Conservation (phyloP, 2,888 invertebrate genomes). For the Amphipoea lucens region DNA sequence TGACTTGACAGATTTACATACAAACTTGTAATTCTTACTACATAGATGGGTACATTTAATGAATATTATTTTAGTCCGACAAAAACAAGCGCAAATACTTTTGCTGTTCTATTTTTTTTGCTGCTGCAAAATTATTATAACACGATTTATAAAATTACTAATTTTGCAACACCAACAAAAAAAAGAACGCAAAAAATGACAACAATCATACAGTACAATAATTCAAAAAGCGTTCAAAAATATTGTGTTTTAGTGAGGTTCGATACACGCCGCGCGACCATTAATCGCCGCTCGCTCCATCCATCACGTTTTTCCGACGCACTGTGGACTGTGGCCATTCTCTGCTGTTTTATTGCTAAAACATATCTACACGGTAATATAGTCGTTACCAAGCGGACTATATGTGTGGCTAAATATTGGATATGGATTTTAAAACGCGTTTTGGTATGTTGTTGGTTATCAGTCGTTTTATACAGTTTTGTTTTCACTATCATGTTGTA, state of each 20-base stretch:
- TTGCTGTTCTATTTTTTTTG: neutral
- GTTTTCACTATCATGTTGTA: neutral
- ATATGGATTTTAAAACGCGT: slow-evolving; percentile 2
- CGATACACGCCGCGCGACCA: slow-evolving; percentile 28
- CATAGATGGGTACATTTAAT: neutral
- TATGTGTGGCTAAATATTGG: neutral
- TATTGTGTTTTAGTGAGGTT: slow-evolving; percentile 34
- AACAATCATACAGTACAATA: slow-evolving; percentile 4
- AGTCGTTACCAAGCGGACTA: neutral
- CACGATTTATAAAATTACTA: neutral
- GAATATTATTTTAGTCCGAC: neutral
- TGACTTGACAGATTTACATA: neutral
- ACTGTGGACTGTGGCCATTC: slow-evolving; percentile 22
- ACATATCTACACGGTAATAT: slow-evolving; percentile 13
- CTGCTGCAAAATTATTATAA: neutral
- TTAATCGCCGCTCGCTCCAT: slow-evolving; percentile 44
- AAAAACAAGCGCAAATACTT: neutral
- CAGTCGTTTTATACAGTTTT: neutral
- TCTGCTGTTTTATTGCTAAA: slow-evolving; percentile 39
- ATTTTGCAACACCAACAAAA: neutral
- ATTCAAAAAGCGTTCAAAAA: slow-evolving; percentile 43
- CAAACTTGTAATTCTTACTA: neutral
- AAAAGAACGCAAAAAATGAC: neutral
- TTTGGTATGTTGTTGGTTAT: neutral
- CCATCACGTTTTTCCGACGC: slow-evolving; percentile 54